Percentiles rank a stretch among this genome's conserved stretches.
Evolutionary conservation across 2,113 vertebrate genomes (phyloP).

Genomic region (Lontra canadensis): DNA sequence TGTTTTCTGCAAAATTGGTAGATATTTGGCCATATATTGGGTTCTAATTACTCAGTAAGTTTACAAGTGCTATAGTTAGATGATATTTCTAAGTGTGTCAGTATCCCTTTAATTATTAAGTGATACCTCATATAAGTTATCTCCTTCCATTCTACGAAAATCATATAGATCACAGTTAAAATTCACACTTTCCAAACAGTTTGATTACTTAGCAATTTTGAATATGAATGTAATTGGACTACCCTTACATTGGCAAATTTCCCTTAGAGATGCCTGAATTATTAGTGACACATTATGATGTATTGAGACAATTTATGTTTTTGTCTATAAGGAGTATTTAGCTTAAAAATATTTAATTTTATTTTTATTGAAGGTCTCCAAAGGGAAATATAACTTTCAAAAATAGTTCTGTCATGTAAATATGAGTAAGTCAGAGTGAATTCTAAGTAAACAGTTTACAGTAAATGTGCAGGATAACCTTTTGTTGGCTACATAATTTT

Average conservation of each 20-base stretch:
- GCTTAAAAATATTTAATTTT: constrained; percentile 30
- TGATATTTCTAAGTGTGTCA: constrained; percentile 32
- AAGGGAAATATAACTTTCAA: not conserved
- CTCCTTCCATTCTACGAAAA: not conserved
- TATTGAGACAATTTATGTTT: not conserved
- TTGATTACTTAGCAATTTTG: not conserved
- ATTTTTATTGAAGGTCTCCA: not conserved
- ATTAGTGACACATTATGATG: not conserved
- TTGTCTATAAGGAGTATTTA: not conserved
- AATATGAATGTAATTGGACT: not conserved
- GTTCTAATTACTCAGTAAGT: constrained; percentile 4
- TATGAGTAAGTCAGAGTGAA: not conserved
- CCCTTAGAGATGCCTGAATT: not conserved
- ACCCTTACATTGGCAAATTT: not conserved
- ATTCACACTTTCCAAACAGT: not conserved
- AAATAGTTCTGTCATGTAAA: not conserved
- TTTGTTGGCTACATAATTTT: not conserved
- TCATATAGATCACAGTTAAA: not conserved
- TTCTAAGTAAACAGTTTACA: constrained; percentile 3
- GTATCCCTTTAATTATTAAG: not conserved
- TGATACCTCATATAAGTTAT: not conserved
- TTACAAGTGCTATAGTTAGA: not conserved
- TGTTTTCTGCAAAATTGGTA: not conserved
- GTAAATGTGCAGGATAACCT: not conserved
- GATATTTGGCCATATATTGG: not conserved